Conservation (phyloP, 2,113 vertebrate genomes). For the Perca schrenkii region DNA sequence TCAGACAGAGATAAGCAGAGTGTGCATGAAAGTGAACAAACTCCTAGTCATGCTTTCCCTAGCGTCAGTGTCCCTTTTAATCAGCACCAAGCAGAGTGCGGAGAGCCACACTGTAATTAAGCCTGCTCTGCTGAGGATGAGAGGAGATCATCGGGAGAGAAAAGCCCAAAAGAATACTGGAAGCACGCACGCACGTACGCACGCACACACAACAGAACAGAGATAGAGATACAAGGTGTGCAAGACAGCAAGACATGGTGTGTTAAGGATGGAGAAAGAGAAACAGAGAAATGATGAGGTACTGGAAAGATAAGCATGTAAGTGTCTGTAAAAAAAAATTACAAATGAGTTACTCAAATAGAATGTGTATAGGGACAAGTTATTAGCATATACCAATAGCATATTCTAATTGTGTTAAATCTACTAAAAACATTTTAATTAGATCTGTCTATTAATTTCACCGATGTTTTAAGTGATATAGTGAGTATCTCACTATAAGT, state of each 20-base stretch:
- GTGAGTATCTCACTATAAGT: not conserved
- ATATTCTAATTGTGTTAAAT: not conserved
- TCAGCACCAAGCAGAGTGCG: constrained; percentile 74
- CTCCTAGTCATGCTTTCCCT: constrained; percentile 71
- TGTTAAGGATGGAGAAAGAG: not conserved
- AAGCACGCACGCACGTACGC: constrained; percentile 21
- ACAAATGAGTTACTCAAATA: not conserved
- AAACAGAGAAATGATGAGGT: constrained; percentile 20
- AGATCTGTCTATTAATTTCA: not conserved
- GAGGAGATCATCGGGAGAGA: constrained; percentile 73
- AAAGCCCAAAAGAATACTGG: constrained; percentile 52
- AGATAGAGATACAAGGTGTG: constrained; percentile 50
- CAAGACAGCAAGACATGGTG: constrained; percentile 9
- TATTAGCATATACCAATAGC: not conserved
- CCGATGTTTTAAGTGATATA: not conserved
- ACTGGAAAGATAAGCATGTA: not conserved
- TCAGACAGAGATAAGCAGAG: constrained; percentile 78
- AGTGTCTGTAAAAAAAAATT: not conserved
- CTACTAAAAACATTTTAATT: not conserved
- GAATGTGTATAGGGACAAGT: not conserved
- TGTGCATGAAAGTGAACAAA: constrained; percentile 80
- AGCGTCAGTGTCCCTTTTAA: constrained; percentile 77
- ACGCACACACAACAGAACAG: constrained; percentile 25
- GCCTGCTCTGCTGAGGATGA: constrained; percentile 66
- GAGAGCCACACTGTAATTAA: constrained; percentile 77